Conservation (phyloP, 1,140 invertebrate genomes). For the Telenomus remus region DNA sequence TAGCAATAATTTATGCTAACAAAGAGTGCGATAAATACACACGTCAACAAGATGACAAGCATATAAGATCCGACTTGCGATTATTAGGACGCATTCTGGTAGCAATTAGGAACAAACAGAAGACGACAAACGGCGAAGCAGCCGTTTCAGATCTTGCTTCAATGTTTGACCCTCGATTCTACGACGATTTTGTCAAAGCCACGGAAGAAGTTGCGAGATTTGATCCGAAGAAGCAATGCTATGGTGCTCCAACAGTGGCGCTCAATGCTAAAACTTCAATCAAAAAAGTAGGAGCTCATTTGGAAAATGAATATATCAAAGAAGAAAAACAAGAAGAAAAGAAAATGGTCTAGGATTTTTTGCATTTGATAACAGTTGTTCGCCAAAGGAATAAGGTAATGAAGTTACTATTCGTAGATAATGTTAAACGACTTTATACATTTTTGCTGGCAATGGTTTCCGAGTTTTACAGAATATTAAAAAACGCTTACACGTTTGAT, state of each 20-base stretch:
- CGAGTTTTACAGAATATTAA: too few species aligned
- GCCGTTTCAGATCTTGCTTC: slow-evolving; percentile 9
- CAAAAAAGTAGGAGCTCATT: slow-evolving; percentile 27
- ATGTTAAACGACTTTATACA: too few species aligned
- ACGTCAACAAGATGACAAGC: neutral
- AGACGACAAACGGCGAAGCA: too few species aligned
- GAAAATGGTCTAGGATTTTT: slow-evolving; percentile 7
- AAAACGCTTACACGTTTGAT: slow-evolving; percentile 5
- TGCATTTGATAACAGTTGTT: slow-evolving; percentile 5
- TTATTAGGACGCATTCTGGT: neutral
- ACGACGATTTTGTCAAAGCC: slow-evolving; percentile 14
- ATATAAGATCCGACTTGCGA: neutral
- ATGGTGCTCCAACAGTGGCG: slow-evolving; percentile 14
- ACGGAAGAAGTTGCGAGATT: slow-evolving; percentile 21
- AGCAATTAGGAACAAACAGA: neutral
- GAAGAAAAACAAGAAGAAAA: neutral
- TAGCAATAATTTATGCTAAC: neutral
- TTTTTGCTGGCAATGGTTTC: slow-evolving; percentile 4
- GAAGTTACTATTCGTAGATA: too few species aligned
- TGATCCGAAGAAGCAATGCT: slow-evolving; percentile 17
- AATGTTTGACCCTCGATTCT: slow-evolving; percentile 5
- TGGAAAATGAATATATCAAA: slow-evolving; percentile 23
- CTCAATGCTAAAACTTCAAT: slow-evolving; percentile 20
- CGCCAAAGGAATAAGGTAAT: too few species aligned
- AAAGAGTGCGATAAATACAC: slow-evolving; percentile 1